Evolutionary conservation across 1,140 invertebrate genomes (phyloP), one percentile per base, ranked within the genome.

Genomic region (Leptonema lineaticorne): DNA sequence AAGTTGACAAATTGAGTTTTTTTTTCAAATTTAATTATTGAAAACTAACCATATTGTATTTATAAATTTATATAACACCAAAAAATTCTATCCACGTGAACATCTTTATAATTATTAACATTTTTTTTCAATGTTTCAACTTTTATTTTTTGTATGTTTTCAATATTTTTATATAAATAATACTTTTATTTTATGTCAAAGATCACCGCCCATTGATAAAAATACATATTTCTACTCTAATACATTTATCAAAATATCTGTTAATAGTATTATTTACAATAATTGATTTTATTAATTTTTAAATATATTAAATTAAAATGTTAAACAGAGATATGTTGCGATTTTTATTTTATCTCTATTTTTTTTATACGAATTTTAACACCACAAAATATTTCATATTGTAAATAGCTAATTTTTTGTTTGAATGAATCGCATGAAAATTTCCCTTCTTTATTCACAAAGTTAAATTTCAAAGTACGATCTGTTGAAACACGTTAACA

Each of bases 161-260:
- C 11, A 14, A 6, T 33, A 5, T 33, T 33, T 33, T 33, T 6
- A 33, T 33, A 33, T 33, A 14, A 14, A 41, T 41, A 53, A 53
- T 22, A 53, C 20, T 53, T 53, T 53, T 53, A 53, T 53, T 45
- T 45, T 41, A 41, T 41, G 2, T 53, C 50, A 53, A 53, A 53
- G 22, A 53, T 26, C 46, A 50, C 50, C 27, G 50, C 50, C 22
- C 50, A 53, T 53, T 53, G 50, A 53, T 53, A 53, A 53, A 53
- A 69, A 69, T 72, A 72, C 70, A 72, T 58, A 59, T 20, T 56
- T 63, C 68, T 72, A 72, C 62, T 72, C 67, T 72, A 72, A 69
- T 67, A 72, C 67, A 72, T 57, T 69, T 69, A 72, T 72, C 68
- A 72, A 72, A 69, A 67, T 67, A 72, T 72, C 56, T 71, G 33